Evolutionary conservation across 1,140 invertebrate species (phyloP), one percentile per base, ranked within the genome.

Genomic region (Oedothorax gibbosus): DNA sequence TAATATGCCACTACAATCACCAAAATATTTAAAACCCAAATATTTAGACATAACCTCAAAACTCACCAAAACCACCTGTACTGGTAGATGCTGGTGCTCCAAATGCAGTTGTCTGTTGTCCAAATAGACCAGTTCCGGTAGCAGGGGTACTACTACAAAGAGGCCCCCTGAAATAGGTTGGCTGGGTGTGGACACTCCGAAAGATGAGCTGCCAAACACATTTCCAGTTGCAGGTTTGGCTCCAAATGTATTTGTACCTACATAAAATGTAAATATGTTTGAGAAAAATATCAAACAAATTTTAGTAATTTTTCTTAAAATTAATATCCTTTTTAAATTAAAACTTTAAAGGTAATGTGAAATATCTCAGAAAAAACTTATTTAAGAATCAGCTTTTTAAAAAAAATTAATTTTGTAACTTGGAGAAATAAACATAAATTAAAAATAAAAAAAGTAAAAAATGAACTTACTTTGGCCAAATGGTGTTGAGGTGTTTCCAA

Each of bases 61-160:
- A 54, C 62, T n/a, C 57, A 86, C 86, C 86, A 81, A 87, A 87
- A 53, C 68, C 57, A 56, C 65, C 57, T 76, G 57, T 76, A 15
- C 82, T 76, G 18, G 86, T 85, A 65, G 86, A 76, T 73, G 82
- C 79, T 64, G 86, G 86, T 10, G 85, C 51, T 20, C 82, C 83
- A 77, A 85, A 85, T 60, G 51, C 64, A 49, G 86, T 83, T 56
- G 86, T 73, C 18, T 87, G 81, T 71, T 93, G 92, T 0, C 92
- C 92, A 88, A 93, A 93, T 7, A 93, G 86, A n/a, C 91, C 90
- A 7, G 89, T 89, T 2, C 91, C 89, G 11, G 91, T 89, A 53
- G 91, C 65, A 88, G 91, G 87, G 9, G 93, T 90, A 87, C 93
- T 93, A 69, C 90, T 92, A 66, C 92, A 89, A 93, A 93, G 7